These are phyloP conservation scores for Phoeniculus purpureus DNA, from an alignment of 2,797 vertebrate genomes.

Conservation along the genomic window DNA sequence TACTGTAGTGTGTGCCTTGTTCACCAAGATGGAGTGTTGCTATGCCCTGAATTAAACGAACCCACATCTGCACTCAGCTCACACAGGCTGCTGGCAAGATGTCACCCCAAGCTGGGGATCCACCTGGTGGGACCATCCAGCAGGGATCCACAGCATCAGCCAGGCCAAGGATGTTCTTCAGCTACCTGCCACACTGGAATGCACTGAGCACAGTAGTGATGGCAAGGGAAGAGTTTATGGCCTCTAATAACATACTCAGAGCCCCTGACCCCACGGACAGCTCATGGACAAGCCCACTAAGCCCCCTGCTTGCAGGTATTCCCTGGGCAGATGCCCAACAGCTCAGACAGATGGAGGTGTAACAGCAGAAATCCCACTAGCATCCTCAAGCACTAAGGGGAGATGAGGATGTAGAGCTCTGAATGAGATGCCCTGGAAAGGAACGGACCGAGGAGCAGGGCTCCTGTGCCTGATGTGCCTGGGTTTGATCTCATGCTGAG, in stretches of 20 bases:
- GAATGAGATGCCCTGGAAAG: background rate
- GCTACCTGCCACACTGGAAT: background rate
- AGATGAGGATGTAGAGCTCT: background rate
- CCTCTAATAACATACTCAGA: background rate
- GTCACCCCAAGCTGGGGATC: background rate
- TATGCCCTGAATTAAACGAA: background rate
- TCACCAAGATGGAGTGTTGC: background rate
- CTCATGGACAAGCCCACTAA: background rate
- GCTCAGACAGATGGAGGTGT: background rate
- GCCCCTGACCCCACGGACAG: background rate
- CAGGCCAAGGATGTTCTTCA: background rate
- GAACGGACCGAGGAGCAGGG: background rate
- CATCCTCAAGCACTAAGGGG: background rate
- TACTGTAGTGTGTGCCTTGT: background rate
- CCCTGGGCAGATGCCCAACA: background rate
- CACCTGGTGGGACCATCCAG: background rate
- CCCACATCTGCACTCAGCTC: background rate
- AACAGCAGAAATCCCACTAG: background rate
- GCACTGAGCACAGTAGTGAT: background rate
- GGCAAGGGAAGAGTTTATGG: background rate
- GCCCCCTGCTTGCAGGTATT: background rate
- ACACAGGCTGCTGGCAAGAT: background rate
- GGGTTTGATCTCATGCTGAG: slow-evolving; percentile 31
- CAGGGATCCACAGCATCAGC: background rate
- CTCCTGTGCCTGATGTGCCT: background rate